Conservation (phyloP, 2,888 invertebrate genomes). For the Troides helena region DNA sequence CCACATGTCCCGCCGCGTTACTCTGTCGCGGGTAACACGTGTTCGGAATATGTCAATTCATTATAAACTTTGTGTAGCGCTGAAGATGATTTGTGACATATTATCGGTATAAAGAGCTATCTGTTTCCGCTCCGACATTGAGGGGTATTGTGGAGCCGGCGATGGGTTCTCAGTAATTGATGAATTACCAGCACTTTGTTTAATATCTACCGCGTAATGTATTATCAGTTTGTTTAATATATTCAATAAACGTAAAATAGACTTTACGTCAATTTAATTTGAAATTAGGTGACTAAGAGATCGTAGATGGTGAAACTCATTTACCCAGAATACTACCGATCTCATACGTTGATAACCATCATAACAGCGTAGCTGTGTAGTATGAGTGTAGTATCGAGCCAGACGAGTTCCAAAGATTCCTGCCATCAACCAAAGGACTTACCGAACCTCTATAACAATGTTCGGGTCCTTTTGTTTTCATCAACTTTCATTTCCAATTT, state of each 20-base stretch:
- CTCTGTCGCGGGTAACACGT: constrained; percentile 59
- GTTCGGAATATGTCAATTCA: constrained; percentile 79
- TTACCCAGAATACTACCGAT: too few species aligned
- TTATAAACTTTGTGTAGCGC: constrained; percentile 75
- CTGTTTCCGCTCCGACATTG: constrained; percentile 67
- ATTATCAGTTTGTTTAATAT: constrained; percentile 29
- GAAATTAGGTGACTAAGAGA: too few species aligned
- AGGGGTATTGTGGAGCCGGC: constrained; percentile 64
- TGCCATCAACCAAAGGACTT: too few species aligned
- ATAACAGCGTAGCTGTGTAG: too few species aligned
- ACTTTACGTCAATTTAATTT: too few species aligned
- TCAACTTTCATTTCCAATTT: constrained; percentile 10
- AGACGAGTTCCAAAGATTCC: too few species aligned
- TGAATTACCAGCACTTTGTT: constrained; percentile 50
- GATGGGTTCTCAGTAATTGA: constrained; percentile 67
- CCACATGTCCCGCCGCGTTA: constrained; percentile 41
- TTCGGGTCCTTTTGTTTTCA: neutral
- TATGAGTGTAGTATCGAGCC: too few species aligned
- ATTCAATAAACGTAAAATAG: too few species aligned
- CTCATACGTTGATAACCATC: too few species aligned
- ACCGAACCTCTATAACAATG: too few species aligned
- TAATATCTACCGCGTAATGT: constrained; percentile 54
- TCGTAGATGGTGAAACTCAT: too few species aligned
- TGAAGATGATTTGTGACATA: constrained; percentile 78
- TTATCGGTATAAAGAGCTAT: constrained; percentile 73